These are phyloP conservation scores for Daboia siamensis DNA, from an alignment of 2,113 vertebrate species.

Conservation along the genomic window DNA sequence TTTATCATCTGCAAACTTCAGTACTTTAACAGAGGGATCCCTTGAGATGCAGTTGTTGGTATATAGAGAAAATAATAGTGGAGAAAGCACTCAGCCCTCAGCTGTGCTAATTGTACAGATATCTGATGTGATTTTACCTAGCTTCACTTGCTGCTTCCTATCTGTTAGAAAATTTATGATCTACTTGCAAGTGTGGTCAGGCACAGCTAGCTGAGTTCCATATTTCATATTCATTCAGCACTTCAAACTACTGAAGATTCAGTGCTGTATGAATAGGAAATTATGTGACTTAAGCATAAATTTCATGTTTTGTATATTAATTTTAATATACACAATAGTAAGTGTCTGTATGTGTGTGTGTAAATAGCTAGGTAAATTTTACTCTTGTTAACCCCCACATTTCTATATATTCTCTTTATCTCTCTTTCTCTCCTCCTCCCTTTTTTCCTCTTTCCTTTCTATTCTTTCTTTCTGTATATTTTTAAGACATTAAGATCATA, in stretches of 20 bases:
- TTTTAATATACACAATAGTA: not conserved
- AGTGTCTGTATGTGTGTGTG: not conserved
- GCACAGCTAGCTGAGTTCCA: not conserved
- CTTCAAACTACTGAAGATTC: not conserved
- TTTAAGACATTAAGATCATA: slow-evolving; percentile 47
- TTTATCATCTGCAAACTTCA: not conserved
- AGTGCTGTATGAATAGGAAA: not conserved
- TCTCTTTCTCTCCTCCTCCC: not conserved
- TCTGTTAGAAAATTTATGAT: not conserved
- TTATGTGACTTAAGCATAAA: not conserved
- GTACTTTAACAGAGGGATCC: not conserved
- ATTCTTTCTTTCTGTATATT: slow-evolving; percentile 8
- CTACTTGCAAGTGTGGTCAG: not conserved
- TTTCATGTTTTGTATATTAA: not conserved
- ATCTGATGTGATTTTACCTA: not conserved
- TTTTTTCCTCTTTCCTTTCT: not conserved
- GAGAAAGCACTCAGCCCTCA: not conserved
- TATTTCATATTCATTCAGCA: not conserved
- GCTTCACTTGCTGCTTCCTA: not conserved
- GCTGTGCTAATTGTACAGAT: not conserved
- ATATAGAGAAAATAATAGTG: not conserved
- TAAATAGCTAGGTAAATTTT: not conserved
- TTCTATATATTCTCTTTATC: not conserved
- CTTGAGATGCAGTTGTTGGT: not conserved
- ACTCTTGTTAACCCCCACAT: not conserved